Percentiles rank a stretch among this genome's conserved stretches.
phyloP scores from a whole-genome alignment of 2,888 invertebrate genomes.

The Clistopyga incitator region DNA sequence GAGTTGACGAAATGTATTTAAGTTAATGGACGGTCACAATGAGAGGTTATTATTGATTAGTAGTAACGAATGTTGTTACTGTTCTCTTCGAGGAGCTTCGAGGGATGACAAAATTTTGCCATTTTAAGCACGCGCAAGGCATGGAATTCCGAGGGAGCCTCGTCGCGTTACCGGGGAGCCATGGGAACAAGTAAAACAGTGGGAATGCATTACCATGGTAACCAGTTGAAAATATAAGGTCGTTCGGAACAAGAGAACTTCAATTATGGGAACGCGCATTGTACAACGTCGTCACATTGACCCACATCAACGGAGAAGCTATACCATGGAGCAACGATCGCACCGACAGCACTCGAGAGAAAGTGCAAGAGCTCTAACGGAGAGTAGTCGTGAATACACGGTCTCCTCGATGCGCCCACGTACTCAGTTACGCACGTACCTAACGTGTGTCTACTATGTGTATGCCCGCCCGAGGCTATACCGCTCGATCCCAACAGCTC shows the following conservation, averaged over 20 bases:
- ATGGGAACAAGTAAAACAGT: neutral
- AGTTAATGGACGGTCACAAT: too few species aligned
- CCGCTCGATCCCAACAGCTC: neutral
- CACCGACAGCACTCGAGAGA: constrained; percentile 35
- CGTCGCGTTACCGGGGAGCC: neutral
- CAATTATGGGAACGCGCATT: neutral
- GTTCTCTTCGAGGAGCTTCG: too few species aligned
- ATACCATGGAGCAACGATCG: constrained; percentile 28
- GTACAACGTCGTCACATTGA: constrained; percentile 66
- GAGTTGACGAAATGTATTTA: too few species aligned
- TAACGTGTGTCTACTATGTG: neutral
- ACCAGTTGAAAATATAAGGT: neutral
- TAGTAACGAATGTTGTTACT: too few species aligned
- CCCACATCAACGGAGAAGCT: constrained; percentile 59
- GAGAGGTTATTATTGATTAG: too few species aligned
- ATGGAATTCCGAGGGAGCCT: too few species aligned
- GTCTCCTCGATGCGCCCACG: constrained; percentile 47
- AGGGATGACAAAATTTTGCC: too few species aligned
- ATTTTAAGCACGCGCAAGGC: too few species aligned
- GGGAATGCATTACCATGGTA: neutral
- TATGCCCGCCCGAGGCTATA: constrained; percentile 29
- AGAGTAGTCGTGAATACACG: constrained; percentile 41
- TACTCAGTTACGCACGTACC: constrained; percentile 47
- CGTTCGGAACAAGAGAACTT: neutral
- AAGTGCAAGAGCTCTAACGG: constrained; percentile 47